Percentiles rank a stretch among this genome's conserved stretches.
Evolutionary conservation across 1,140 invertebrate genomes (phyloP).

Genomic region (Heterodera schachtii): DNA sequence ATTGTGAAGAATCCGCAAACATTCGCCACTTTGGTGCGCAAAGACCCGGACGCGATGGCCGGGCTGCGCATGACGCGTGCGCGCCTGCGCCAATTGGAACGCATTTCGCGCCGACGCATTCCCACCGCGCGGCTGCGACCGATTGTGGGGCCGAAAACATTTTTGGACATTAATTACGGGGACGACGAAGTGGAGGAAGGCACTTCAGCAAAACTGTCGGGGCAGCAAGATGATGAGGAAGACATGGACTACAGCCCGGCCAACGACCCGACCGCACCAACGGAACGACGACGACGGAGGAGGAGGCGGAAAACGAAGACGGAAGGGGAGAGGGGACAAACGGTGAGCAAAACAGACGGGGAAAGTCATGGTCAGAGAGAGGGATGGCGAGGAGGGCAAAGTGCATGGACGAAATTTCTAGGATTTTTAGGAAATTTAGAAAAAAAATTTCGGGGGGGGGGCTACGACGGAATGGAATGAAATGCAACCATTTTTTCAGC

Average conservation of each 20-base stretch:
- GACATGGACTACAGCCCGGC: slow-evolving; percentile 18
- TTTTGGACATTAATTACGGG: slow-evolving; percentile 47
- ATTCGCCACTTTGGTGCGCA: slow-evolving; percentile 37
- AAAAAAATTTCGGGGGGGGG: too few species aligned
- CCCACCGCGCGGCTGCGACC: slow-evolving; percentile 17
- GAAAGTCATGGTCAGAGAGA: slow-evolving; percentile 5
- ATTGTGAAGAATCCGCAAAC: slow-evolving; percentile 51
- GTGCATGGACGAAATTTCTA: too few species aligned
- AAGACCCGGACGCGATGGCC: slow-evolving; percentile 50
- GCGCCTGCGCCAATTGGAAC: slow-evolving; percentile 41
- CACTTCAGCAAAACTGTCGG: neutral
- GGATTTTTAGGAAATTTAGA: too few species aligned
- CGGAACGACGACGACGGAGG: slow-evolving; percentile 1
- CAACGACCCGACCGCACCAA: neutral
- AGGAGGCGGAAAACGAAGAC: slow-evolving; percentile 6
- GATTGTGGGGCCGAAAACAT: slow-evolving; percentile 29
- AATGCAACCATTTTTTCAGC: too few species aligned
- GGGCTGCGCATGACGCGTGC: slow-evolving; percentile 45
- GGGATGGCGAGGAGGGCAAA: too few species aligned
- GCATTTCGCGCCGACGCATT: slow-evolving; percentile 28
- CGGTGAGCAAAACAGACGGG: slow-evolving; percentile 23
- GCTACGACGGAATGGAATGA: too few species aligned
- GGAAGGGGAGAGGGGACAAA: neutral
- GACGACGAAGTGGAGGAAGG: slow-evolving; percentile 50
- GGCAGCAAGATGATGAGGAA: slow-evolving; percentile 31